Percentiles rank a stretch among this genome's conserved stretches.
Conservation (phyloP, 2,797 vertebrate genomes). For the Spea hammondii region DNA sequence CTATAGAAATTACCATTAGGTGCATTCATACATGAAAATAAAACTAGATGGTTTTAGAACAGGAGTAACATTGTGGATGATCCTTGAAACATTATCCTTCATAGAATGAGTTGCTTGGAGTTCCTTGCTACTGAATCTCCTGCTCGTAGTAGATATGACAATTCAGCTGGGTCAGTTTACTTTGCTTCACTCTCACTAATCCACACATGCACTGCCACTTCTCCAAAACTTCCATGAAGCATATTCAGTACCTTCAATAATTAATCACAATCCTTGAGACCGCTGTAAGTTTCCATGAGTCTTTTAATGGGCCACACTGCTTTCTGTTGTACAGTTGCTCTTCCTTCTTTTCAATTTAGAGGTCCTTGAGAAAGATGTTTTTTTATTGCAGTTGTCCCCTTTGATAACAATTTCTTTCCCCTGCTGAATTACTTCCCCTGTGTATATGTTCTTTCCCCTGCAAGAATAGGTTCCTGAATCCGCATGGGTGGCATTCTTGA, state of each 20-base stretch:
- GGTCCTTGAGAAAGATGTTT: slow-evolving; percentile 78
- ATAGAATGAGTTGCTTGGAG: slow-evolving; percentile 3
- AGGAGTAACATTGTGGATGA: slow-evolving; percentile 12
- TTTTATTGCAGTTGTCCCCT: slow-evolving; percentile 83
- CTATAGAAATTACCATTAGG: slow-evolving; percentile 4
- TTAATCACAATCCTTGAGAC: slow-evolving; percentile 75
- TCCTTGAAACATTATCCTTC: not conserved
- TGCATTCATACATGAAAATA: not conserved
- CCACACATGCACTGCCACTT: slow-evolving; percentile 19
- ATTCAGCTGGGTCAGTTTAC: slow-evolving; percentile 2
- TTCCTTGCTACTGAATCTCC: slow-evolving; percentile 12
- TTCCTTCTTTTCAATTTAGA: slow-evolving; percentile 76
- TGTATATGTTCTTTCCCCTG: slow-evolving; percentile 77
- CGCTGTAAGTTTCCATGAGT: slow-evolving; percentile 73
- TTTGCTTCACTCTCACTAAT: not conserved
- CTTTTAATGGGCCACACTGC: slow-evolving; percentile 77
- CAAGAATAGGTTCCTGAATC: slow-evolving; percentile 87
- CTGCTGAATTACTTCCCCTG: slow-evolving; percentile 76
- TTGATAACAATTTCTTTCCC: slow-evolving; percentile 82
- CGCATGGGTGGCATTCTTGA: slow-evolving; percentile 79
- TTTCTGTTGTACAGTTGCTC: slow-evolving; percentile 77
- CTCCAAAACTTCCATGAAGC: slow-evolving; percentile 65
- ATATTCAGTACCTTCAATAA: slow-evolving; percentile 73
- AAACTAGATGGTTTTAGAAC: slow-evolving; percentile 1
- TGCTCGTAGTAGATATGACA: slow-evolving; percentile 27